Base-by-base conservation (phyloP, 2,113 vertebrate genomes). In the Brachyhypopomus gauderio region DNA sequence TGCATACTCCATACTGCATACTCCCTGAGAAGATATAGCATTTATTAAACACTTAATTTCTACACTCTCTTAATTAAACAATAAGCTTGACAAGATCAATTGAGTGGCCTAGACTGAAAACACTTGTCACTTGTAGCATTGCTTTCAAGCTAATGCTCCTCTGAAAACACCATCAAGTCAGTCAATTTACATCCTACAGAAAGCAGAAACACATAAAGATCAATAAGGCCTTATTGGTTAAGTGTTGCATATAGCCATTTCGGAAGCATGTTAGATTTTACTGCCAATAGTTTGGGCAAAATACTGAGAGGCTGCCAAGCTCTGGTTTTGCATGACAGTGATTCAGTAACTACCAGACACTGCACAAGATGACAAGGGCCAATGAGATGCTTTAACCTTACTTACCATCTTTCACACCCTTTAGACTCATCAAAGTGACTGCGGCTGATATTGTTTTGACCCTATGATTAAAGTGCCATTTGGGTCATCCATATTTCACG, bases 91-190 rank as follows among this genome's bases (percentile, higher is more conserved):
- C 20, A 75, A 38, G 64, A 63, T 76, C n/a, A 27, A 41, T 75
- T 25, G 74, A 60, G 56, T 17, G 14, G 25, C 30, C 36, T 20
- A 20, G 17, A 67, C 64, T 8, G 17, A 70, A 16, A 59, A 12
- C 2, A 7, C 36, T 9, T 30, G 4, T 77, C 16, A 16, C 36
- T 25, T 45, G 36, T 76, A 27, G 60, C 19, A 19, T 70, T 38
- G 2, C 66, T 77, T 76, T 77, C 38, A 45, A 76, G 59, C 59
- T 76, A 30, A 76, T 77, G 25, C 41, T 19, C 20, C 41, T 76
- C n/a, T 17, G 27, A 20, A 60, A 67, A 67, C 64, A 67, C 30
- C 58, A 62, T 75, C 58, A 62, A 19, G 2, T 14, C 4, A 12
- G 27, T 25, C 22, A 60, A n/a, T 77, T 64, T 77, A 52, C 38